A percentile compares a stretch with the other conserved stretches of the same genome.
Conservation (phyloP, 2,113 vertebrate genomes). For the Epinephelus moara region DNA sequence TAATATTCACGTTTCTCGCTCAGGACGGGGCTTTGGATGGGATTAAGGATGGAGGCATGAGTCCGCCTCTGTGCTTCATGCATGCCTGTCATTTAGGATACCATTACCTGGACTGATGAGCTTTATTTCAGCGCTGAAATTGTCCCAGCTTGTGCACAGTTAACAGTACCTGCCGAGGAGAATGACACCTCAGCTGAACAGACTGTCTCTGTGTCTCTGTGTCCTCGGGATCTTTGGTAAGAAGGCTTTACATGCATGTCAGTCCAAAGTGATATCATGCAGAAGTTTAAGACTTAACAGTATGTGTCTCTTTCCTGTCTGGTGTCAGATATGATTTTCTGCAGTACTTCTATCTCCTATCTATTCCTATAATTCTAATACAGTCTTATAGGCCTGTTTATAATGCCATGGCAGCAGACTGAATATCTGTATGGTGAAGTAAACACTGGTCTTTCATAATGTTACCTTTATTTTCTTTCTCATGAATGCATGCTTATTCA, state of each 20-base stretch:
- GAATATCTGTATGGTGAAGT: background rate
- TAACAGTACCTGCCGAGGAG: constrained; percentile 46
- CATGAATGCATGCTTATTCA: constrained; percentile 3
- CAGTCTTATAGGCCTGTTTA: background rate
- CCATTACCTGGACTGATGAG: constrained; percentile 58
- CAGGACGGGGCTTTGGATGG: background rate
- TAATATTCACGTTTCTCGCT: background rate
- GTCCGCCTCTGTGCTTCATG: constrained; percentile 11
- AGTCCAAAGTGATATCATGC: background rate
- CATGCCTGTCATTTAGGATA: constrained; percentile 32
- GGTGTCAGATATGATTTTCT: too few species aligned
- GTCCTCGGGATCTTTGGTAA: constrained; percentile 71
- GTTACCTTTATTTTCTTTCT: background rate
- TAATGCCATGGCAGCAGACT: background rate
- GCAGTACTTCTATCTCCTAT: too few species aligned
- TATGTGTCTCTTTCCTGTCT: background rate
- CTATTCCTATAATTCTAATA: background rate
- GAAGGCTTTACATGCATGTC: constrained; percentile 13
- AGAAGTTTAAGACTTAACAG: background rate
- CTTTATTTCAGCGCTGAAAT: constrained; percentile 21
- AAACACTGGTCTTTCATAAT: background rate
- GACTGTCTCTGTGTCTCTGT: constrained; percentile 58
- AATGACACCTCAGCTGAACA: constrained; percentile 69
- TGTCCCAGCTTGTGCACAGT: constrained; percentile 18
- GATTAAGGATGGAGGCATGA: constrained; percentile 52